A percentile compares a stretch with the other conserved stretches of the same genome.
phyloP scores from a whole-genome alignment of 2,888 invertebrate species.

The Theretra japonica region DNA sequence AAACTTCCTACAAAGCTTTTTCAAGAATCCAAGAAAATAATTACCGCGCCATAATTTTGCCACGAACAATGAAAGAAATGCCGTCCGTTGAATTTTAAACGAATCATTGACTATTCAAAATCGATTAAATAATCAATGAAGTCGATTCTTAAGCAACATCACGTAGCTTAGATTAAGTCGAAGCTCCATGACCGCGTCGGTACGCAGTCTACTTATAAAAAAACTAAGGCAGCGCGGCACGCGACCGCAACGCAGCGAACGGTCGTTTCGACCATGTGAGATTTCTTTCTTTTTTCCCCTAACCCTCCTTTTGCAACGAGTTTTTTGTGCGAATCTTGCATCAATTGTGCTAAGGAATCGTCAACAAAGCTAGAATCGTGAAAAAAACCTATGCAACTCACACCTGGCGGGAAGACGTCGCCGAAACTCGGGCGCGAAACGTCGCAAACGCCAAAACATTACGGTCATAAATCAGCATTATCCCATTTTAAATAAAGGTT shows the following conservation, averaged over 20 bases:
- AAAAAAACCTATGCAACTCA: constrained; percentile 59
- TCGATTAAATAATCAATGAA: constrained; percentile 49
- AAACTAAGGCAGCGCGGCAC: constrained; percentile 69
- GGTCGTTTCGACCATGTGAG: constrained; percentile 46
- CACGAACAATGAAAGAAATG: constrained; percentile 41
- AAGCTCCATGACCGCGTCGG: constrained; percentile 5
- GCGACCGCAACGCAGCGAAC: constrained; percentile 66
- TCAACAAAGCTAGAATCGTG: constrained; percentile 65
- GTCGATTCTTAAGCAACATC: constrained; percentile 45
- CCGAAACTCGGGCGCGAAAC: constrained; percentile 43
- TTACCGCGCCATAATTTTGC: constrained; percentile 40
- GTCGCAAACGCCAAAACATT: constrained; percentile 57
- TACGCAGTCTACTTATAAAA: constrained; percentile 33
- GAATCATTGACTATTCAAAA: constrained; percentile 44
- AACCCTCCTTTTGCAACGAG: constrained; percentile 63
- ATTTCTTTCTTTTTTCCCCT: constrained; percentile 50
- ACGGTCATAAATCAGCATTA: constrained; percentile 69
- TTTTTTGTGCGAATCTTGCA: constrained; percentile 82
- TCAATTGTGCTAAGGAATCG: constrained; percentile 75
- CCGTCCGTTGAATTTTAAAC: constrained; percentile 42
- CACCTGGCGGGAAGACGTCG: constrained; percentile 77
- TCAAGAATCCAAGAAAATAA: constrained; percentile 24
- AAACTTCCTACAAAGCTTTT: constrained; percentile 7
- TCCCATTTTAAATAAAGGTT: constrained; percentile 70
- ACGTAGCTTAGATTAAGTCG: constrained; percentile 42